Evolutionary conservation across 2,797 vertebrate species (phyloP), one percentile per base, ranked within the genome.

Genomic region (Catamblyrhynchus diadema): DNA sequence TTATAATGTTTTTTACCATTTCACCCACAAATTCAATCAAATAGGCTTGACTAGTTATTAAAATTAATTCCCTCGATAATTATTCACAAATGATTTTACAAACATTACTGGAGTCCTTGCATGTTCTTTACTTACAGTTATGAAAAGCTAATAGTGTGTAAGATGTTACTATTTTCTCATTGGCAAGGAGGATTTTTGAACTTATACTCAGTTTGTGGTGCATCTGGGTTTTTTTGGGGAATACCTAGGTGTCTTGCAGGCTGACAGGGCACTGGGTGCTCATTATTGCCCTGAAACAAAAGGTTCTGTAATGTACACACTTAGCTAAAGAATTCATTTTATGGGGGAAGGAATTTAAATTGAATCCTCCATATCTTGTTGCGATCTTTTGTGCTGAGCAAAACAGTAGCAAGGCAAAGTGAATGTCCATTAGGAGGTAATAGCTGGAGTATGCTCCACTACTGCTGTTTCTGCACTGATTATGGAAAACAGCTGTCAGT

Each of bases 401-500:
- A 92, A 82, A 82, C 33, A 37, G 61, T 22, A 69, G 64, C 71
- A 85, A 80, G 77, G 71, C 20, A 71, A 87, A 95, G 59, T 67
- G 74, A 72, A 67, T 51, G 80, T 81, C 93, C 91, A 56, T 95
- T 88, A 88, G 61, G 73, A 83, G 57, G 85, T 71, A 87, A 89
- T 72, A 78, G 65, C 77, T 72, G 82, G 77, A 72, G 47, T 47
- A 8, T 41, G 61, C 61, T 84, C 77, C 69, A 66, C 57, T 65
- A 32, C 61, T 1, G 17, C 82, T 59, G 50, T 28, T 86, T 69
- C 72, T 81, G 65, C 9, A 37, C 48, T 74, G 87, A 74, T 93
- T 93, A 96, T 94, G 90, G 65, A 90, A 94, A 94, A 37, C 54
- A 51, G 59, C 77, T 86, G 77, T 91, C 94, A 95, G 70, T 90